These are phyloP conservation scores for Drosophila fuyamai DNA, from an alignment of 1,140 invertebrate genomes.

Conservation along the genomic window DNA sequence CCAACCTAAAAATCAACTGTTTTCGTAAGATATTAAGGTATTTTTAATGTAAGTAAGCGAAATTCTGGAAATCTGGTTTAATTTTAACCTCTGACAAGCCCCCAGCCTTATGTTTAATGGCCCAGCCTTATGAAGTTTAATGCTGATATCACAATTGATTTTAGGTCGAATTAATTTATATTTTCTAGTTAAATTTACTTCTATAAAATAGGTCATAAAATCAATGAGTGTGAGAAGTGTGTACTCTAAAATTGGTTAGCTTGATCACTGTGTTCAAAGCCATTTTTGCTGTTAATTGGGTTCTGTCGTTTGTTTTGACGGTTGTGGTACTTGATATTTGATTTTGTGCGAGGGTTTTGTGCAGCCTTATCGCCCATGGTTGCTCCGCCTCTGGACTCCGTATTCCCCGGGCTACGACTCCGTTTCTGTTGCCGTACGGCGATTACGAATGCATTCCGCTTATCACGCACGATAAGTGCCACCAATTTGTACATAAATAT, in stretches of 20 bases:
- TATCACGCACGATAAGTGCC: slow-evolving; percentile 54
- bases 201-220: too few relatives aligned
- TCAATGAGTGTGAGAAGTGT: neutral
- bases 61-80: slow-evolving; percentile 7
- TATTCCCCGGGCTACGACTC: slow-evolving; percentile 1
- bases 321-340: slow-evolving; percentile 18
- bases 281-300: neutral
- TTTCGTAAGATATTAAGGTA: slow-evolving; percentile 3
- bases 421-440: slow-evolving; percentile 4
- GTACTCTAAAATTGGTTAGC: neutral
- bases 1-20: slow-evolving; percentile 24
- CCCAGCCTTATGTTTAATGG: neutral
- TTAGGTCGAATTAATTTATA: too few relatives aligned
- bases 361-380: slow-evolving; percentile 26
- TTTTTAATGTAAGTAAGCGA: slow-evolving; percentile 5
- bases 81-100: slow-evolving; percentile 3
- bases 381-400: slow-evolving; percentile 1
- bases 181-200: too few relatives aligned
- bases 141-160: neutral
- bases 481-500: slow-evolving; percentile 30
- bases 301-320: slow-evolving; percentile 5
- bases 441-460: slow-evolving; percentile 56
- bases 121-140: neutral
- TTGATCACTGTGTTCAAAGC: neutral
- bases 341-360: slow-evolving; percentile 12